Evolutionary conservation across 2,888 invertebrate species (phyloP).

Genomic region (Tetramorium bicarinatum): DNA sequence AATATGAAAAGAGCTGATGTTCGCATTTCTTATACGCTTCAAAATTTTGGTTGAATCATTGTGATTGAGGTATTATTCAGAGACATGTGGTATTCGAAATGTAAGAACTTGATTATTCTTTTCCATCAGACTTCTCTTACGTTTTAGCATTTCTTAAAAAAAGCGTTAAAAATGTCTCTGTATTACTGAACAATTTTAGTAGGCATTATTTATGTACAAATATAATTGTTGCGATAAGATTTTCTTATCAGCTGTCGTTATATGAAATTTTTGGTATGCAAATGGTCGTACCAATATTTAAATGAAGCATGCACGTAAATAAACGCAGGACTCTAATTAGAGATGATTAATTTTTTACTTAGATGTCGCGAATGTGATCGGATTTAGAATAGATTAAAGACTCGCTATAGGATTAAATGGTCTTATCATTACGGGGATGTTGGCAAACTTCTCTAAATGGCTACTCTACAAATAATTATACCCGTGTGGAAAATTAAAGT

Average conservation of each 20-base stretch:
- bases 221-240: constrained; percentile 65
- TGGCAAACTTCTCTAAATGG: constrained; percentile 88
- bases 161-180: constrained; percentile 14
- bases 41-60: constrained; percentile 3
- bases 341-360: constrained; percentile 76
- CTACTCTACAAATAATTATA: constrained; percentile 76
- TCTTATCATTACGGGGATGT: constrained; percentile 81
- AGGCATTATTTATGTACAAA: constrained; percentile 66
- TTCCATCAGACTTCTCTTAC: neutral
- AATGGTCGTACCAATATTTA: constrained; percentile 15
- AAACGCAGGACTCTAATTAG: constrained; percentile 62
- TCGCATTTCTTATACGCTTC: constrained; percentile 13
- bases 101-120: neutral
- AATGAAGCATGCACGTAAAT: constrained; percentile 34
- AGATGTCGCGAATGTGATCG: constrained; percentile 61
- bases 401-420: constrained; percentile 37
- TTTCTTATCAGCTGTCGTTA: constrained; percentile 61
- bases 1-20: neutral
- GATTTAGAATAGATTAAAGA: constrained; percentile 63
- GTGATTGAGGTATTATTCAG: constrained; percentile 14
- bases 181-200: constrained; percentile 52
- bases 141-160: constrained; percentile 17
- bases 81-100: neutral
- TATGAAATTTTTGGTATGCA: constrained; percentile 14
- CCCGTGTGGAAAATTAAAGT: too few species aligned